These are phyloP conservation scores for Patagioenas fasciata DNA, from an alignment of 2,113 vertebrate species.

Conservation along the genomic window DNA sequence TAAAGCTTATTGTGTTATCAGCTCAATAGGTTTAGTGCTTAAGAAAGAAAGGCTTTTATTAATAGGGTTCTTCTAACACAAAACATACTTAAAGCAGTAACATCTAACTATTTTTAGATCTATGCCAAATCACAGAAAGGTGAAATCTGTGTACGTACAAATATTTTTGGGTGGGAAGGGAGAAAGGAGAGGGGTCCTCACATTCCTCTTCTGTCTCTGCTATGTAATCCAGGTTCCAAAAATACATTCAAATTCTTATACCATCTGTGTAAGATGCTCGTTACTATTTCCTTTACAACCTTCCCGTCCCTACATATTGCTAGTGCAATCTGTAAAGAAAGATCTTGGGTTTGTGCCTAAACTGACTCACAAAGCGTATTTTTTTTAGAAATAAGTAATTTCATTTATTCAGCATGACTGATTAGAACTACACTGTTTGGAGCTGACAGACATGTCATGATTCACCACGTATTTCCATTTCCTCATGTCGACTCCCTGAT, in stretches of 20 bases:
- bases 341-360: neutral
- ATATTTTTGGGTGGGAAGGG: neutral
- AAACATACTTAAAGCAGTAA: neutral
- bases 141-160: neutral
- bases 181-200: neutral
- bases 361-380: neutral
- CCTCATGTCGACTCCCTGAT: conserved; percentile 8
- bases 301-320: neutral
- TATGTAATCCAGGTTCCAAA: neutral
- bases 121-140: neutral
- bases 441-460: conserved; percentile 54
- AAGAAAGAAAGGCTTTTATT: neutral
- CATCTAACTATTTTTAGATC: neutral
- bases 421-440: conserved; percentile 27
- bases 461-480: conserved; percentile 50
- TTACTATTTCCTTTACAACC: neutral
- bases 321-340: neutral
- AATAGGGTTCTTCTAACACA: neutral
- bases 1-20: no score
- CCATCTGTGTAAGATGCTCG: neutral
- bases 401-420: conserved; percentile 26
- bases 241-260: neutral
- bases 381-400: conserved; percentile 7
- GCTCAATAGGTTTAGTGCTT: neutral
- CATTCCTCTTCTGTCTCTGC: neutral